Percentiles rank a stretch among this genome's conserved stretches.
phyloP scores from a whole-genome alignment of 2,888 invertebrate species.

The Helobdella robusta region DNA sequence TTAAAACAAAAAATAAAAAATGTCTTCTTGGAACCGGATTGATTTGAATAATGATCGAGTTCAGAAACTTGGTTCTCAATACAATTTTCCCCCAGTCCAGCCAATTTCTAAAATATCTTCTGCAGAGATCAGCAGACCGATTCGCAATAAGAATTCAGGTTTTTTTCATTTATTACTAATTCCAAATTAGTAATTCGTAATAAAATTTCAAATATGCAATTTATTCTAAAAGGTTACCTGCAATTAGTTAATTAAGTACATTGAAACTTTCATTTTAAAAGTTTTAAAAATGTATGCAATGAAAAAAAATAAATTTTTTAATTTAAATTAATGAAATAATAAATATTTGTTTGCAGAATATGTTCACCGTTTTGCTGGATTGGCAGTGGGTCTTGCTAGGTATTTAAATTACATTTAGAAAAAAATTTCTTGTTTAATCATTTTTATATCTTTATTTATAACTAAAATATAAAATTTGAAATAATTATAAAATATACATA shows the following conservation, averaged over 20 bases:
- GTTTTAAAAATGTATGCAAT: neutral
- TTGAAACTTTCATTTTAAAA: neutral
- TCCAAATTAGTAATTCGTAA: too few species aligned
- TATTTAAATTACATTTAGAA: slow-evolving; percentile 27
- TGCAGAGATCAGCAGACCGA: neutral
- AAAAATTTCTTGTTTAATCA: neutral
- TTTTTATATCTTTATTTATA: neutral
- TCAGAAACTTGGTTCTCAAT: slow-evolving; percentile 1
- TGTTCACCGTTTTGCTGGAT: slow-evolving; percentile 41
- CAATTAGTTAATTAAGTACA: neutral
- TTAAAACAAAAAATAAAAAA: too few species aligned
- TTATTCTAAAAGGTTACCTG: too few species aligned
- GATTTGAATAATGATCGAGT: slow-evolving; percentile 1
- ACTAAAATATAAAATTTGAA: neutral
- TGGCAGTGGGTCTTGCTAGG: slow-evolving; percentile 44
- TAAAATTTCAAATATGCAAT: too few species aligned
- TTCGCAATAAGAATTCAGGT: slow-evolving; percentile 6
- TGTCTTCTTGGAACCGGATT: slow-evolving; percentile 23
- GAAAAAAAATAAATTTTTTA: neutral
- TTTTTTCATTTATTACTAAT: neutral
- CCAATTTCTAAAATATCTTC: neutral
- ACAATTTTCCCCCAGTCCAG: slow-evolving; percentile 10
- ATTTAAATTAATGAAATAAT: neutral
- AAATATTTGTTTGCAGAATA: slow-evolving; percentile 39
- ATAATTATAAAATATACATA: neutral